These are phyloP conservation scores for Podabrus alpinus DNA, from an alignment of 2,888 invertebrate species.

Conservation along the genomic window DNA sequence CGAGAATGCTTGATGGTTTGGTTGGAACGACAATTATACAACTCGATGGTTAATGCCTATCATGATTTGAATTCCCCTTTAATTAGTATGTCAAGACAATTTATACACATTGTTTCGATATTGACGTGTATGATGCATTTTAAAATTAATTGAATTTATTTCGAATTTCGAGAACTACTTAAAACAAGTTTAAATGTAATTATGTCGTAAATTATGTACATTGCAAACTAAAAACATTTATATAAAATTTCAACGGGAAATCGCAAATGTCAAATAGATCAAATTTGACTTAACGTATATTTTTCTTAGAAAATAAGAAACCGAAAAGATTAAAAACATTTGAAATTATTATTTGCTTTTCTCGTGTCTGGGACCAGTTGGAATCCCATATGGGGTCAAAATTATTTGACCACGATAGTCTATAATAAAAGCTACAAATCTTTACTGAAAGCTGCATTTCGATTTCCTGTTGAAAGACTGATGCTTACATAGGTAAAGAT, in stretches of 20 bases:
- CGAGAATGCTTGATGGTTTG: neutral
- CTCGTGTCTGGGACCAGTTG: neutral
- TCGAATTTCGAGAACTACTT: neutral
- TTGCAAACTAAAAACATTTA: neutral
- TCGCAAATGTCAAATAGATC: neutral
- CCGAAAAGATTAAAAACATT: neutral
- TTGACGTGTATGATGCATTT: neutral
- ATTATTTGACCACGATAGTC: neutral
- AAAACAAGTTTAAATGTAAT: neutral
- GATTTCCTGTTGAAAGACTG: neutral
- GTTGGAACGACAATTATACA: neutral
- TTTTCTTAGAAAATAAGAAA: neutral
- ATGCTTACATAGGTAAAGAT: neutral
- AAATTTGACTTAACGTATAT: neutral
- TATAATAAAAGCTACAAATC: neutral
- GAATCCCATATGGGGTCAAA: neutral
- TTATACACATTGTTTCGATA: neutral
- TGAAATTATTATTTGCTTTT: neutral
- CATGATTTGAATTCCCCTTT: neutral
- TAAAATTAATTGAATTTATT: neutral
- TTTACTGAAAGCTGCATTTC: neutral
- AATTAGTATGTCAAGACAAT: neutral
- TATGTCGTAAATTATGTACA: neutral
- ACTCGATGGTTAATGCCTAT: neutral
- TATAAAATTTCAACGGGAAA: neutral